Base-by-base conservation (phyloP, 2,113 vertebrate genomes). In the Takifugu flavidus region DNA sequence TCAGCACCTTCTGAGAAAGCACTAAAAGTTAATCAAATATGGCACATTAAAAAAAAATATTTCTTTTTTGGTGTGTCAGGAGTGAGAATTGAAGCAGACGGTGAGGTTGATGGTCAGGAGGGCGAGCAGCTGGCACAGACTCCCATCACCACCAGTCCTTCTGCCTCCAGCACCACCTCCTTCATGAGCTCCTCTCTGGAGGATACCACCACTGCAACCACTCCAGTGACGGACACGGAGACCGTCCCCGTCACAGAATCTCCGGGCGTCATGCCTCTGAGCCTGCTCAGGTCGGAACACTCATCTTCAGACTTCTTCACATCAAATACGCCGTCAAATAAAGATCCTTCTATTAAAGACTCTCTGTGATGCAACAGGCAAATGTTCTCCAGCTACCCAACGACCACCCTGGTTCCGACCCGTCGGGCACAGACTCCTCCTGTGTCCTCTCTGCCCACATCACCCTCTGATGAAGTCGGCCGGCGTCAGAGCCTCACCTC, bases 311-410 rank as follows among this genome's bases (percentile, higher is more conserved):
- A 0, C n/a, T 47, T 6, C 45, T 45, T 45, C 44, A 13, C 42
- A n/a, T n/a, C n/a, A n/a, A n/a, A n/a, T n/a, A 8, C 12, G 44
- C 44, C 14, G 5, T 45, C 4, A 4, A 4, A 14, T 15, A 10
- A 15, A 0, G 14, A 2, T 47, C 6, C 3, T 47, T 1, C 2
- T n/a, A 15, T n/a, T 29, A 25, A 54, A 2, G 15, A 5, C 11
- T 49, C 49, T 69, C 2, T 51, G 13, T 54, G 13, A 52, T 4
- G 2, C 62, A 52, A 59, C 90, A 99, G 96, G 82, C 96, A 99
- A 94, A 98, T 99, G 96, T 99, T 99, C 87, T 99, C 96, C 61
- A 99, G 96, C 84, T 99, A 99, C 59, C 96, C 96, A 3, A 98
- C 96, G 7, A 98, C 95, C 39, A 94, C 93, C 0, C 89, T 98